Conservation (phyloP, 2,113 vertebrate genomes). For the Clarias macrocephalus region DNA sequence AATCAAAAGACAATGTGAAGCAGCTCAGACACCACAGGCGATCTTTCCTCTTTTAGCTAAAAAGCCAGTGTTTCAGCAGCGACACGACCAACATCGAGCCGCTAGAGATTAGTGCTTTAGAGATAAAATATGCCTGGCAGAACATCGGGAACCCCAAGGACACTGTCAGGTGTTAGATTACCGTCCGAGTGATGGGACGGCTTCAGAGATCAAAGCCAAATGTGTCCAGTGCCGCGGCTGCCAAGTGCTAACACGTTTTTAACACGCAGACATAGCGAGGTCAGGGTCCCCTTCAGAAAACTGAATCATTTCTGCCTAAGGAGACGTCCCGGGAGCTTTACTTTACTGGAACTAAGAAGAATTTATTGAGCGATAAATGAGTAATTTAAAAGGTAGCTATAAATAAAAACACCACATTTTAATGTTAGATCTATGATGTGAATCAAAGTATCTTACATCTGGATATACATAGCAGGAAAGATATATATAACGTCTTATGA, state of each 20-base stretch:
- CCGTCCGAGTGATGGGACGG: not conserved
- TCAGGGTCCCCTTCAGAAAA: slow-evolving; percentile 11
- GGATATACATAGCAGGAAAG: too few relatives aligned
- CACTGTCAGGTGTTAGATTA: not conserved
- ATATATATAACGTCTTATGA: too few relatives aligned
- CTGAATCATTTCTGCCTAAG: not conserved
- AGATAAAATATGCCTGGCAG: not conserved
- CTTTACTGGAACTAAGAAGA: not conserved
- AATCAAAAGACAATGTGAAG: not conserved
- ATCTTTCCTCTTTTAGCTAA: not conserved
- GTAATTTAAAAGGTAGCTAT: not conserved
- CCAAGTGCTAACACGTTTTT: slow-evolving; percentile 12
- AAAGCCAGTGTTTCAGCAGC: too few relatives aligned
- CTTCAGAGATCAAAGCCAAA: slow-evolving; percentile 1
- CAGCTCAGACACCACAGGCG: not conserved
- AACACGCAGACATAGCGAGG: not conserved
- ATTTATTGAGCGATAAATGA: not conserved
- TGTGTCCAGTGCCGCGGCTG: not conserved
- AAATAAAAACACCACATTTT: not conserved
- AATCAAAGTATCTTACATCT: too few relatives aligned
- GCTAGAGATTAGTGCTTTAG: not conserved
- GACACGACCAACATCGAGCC: not conserved
- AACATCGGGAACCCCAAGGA: not conserved
- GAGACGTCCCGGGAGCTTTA: not conserved
- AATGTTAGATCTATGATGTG: too few relatives aligned